Conservation (phyloP, 1,140 invertebrate genomes). For the Heliconius himera region DNA sequence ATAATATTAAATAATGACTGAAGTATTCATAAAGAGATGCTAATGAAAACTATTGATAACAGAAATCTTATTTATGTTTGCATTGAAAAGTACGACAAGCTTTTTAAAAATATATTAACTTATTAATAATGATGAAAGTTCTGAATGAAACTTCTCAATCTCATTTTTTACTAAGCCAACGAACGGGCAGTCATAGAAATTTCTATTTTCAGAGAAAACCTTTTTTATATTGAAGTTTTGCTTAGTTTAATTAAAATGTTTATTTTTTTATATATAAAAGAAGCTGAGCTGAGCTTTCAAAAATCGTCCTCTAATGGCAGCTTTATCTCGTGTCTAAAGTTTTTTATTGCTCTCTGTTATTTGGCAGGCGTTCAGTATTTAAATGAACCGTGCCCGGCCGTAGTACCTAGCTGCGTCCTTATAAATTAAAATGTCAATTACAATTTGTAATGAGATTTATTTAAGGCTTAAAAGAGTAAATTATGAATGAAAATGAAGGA, state of each 20-base stretch:
- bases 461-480: neutral
- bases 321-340: constrained; percentile 23
- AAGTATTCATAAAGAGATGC: too few relatives aligned
- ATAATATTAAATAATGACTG: too few relatives aligned
- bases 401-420: constrained; percentile 12
- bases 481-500: neutral
- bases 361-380: constrained; percentile 26
- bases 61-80: neutral
- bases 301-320: constrained; percentile 18
- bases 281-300: neutral
- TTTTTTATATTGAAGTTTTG: neutral
- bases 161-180: neutral
- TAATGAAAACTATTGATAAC: neutral
- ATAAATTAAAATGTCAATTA: constrained; percentile 29
- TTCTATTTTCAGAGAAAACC: neutral
- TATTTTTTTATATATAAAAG: neutral
- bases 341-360: constrained; percentile 20
- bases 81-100: neutral
- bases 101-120: neutral
- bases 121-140: neutral
- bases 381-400: constrained; percentile 22
- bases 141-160: constrained; percentile 6
- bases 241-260: constrained; percentile 1
- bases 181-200: constrained; percentile 3
- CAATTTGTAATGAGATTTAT: constrained; percentile 17